These are phyloP conservation scores for Aproaerema taeniolella DNA, from an alignment of 2,888 invertebrate genomes.

Conservation along the genomic window DNA sequence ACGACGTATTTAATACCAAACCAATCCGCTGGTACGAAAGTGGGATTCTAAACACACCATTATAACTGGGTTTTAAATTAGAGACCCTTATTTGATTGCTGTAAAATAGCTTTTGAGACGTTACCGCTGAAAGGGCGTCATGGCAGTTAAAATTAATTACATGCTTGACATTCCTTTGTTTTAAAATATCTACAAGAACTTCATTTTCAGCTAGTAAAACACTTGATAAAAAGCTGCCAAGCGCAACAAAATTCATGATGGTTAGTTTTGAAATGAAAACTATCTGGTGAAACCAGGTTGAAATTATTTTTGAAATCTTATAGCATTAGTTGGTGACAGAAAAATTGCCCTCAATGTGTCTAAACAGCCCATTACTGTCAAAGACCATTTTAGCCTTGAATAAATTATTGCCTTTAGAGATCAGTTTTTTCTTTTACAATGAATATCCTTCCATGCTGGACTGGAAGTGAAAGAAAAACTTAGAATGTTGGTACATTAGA, in stretches of 20 bases:
- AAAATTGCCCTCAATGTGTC: slow-evolving; percentile 33
- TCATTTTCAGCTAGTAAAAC: slow-evolving; percentile 25
- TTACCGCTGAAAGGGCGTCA: slow-evolving; percentile 22
- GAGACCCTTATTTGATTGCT: slow-evolving; percentile 29
- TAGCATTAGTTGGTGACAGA: slow-evolving; percentile 26
- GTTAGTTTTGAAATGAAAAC: slow-evolving; percentile 4
- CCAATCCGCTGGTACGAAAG: slow-evolving; percentile 34
- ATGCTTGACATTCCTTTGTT: slow-evolving; percentile 42
- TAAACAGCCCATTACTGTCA: slow-evolving; percentile 55
- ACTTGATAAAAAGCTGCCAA: slow-evolving; percentile 18
- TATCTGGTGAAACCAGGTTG: no score
- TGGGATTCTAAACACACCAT: slow-evolving; percentile 19
- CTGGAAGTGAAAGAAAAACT: no score
- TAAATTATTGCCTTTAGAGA: neutral
- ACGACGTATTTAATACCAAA: slow-evolving; percentile 42
- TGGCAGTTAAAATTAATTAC: slow-evolving; percentile 42
- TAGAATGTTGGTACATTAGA: no score
- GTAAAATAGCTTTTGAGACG: slow-evolving; percentile 35
- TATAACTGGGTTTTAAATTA: slow-evolving; percentile 17
- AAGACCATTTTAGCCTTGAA: slow-evolving; percentile 27
- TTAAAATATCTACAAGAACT: slow-evolving; percentile 42
- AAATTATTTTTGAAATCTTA: no score
- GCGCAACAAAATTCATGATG: slow-evolving; percentile 23
- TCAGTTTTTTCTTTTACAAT: no score
- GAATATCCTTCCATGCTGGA: no score